phyloP scores from a whole-genome alignment of 2,888 invertebrate genomes.

The Leistus spinibarbis region DNA sequence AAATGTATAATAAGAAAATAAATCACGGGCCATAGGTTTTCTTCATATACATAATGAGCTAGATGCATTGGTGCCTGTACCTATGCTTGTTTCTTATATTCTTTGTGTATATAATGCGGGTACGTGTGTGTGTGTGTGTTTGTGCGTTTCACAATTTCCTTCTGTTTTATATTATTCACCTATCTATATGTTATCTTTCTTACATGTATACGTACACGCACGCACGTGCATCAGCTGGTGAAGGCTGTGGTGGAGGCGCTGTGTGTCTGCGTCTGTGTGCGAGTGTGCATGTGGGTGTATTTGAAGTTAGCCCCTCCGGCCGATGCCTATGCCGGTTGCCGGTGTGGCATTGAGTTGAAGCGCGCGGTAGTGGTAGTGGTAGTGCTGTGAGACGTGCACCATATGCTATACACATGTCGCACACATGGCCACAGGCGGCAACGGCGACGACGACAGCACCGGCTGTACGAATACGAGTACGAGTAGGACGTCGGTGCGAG shows the following conservation, averaged over 20 bases:
- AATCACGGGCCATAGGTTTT: too few relatives aligned
- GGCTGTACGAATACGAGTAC: too few relatives aligned
- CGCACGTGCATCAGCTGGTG: not conserved
- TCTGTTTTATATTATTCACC: too few relatives aligned
- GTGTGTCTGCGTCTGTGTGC: not conserved
- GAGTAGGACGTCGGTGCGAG: not conserved
- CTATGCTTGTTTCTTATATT: too few relatives aligned
- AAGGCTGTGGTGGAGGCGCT: not conserved
- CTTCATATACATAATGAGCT: too few relatives aligned
- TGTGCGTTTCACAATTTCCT: too few relatives aligned
- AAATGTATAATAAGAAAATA: too few relatives aligned
- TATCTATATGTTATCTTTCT: not conserved
- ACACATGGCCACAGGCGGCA: slow-evolving; percentile 45
- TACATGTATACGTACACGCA: not conserved
- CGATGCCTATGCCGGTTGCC: not conserved
- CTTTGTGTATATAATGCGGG: too few relatives aligned
- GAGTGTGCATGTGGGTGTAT: not conserved
- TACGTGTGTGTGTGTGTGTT: too few relatives aligned
- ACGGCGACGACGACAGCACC: not conserved
- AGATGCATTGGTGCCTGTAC: too few relatives aligned
- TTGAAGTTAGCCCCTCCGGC: not conserved
- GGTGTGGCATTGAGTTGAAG: not conserved
- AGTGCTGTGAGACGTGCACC: slow-evolving; percentile 40
- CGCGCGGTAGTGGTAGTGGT: not conserved
- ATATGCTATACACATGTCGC: slow-evolving; percentile 46